Conservation (phyloP, 2,113 vertebrate genomes). For the Chroicocephalus ridibundus region DNA sequence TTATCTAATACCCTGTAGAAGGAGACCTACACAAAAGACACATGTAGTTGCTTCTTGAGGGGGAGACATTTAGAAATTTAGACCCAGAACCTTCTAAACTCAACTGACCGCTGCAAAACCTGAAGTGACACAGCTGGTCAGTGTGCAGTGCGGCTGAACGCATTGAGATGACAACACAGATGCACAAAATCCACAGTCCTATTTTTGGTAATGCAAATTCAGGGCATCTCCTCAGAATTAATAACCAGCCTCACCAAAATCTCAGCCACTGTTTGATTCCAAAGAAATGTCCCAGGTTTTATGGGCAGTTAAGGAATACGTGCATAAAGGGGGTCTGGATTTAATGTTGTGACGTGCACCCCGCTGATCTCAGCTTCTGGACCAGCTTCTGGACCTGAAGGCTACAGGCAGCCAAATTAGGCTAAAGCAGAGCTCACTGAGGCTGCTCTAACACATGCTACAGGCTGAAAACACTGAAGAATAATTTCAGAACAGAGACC, state of each 20-base stretch:
- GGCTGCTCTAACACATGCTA: not conserved
- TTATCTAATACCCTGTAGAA: not conserved
- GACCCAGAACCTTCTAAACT: not conserved
- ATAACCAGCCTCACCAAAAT: not conserved
- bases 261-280: not conserved
- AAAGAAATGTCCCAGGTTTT: conserved; percentile 17
- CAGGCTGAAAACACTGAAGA: not conserved
- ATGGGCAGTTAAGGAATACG: not conserved
- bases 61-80: not conserved
- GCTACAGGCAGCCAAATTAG: not conserved
- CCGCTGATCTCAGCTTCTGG: not conserved
- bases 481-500: not conserved
- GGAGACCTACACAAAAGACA: not conserved
- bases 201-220: not conserved
- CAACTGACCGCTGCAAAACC: not conserved
- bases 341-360: not conserved
- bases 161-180: not conserved
- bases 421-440: not conserved
- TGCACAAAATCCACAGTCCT: not conserved
- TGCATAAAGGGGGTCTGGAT: not conserved
- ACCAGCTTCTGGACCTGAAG: not conserved
- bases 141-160: not conserved
- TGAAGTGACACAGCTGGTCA: not conserved
- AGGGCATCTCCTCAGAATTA: not conserved
- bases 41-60: not conserved